phyloP scores from a whole-genome alignment of 2,888 invertebrate genomes.

The Hirtodrosophila cameraria region DNA sequence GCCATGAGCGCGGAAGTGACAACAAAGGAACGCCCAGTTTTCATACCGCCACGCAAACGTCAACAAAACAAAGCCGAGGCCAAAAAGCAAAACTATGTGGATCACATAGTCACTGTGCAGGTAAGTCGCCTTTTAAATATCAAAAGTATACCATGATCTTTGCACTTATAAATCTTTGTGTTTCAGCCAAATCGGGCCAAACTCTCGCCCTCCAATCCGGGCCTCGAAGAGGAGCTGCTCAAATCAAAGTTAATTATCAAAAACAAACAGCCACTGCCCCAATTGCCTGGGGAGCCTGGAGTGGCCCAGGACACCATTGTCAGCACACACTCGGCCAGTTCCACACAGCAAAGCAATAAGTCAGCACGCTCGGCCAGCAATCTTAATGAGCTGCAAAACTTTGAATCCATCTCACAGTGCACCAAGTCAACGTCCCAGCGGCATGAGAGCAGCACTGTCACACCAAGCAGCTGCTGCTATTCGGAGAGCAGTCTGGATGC shows the following conservation, averaged over 20 bases:
- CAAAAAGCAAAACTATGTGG: conserved; percentile 85
- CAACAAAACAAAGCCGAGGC: conserved; percentile 85
- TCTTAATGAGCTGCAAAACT: conserved; percentile 84
- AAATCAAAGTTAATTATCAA: conserved; percentile 84
- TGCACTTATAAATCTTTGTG: neutral
- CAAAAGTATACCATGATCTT: no score
- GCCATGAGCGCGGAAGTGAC: conserved; percentile 63
- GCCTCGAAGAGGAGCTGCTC: conserved; percentile 82
- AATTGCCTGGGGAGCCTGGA: conserved; percentile 75
- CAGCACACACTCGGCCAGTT: conserved; percentile 61
- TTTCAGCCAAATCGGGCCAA: conserved; percentile 80
- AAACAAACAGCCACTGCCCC: conserved; percentile 84
- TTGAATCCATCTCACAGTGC: conserved; percentile 81
- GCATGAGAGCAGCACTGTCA: conserved; percentile 83
- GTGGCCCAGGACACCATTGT: conserved; percentile 57
- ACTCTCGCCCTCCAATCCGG: conserved; percentile 82
- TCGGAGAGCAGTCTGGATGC: conserved; percentile 83
- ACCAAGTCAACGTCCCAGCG: conserved; percentile 79
- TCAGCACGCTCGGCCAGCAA: conserved; percentile 82
- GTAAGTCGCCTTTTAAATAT: conserved; percentile 74
- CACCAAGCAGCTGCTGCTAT: conserved; percentile 83
- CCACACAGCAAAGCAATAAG: conserved; percentile 72
- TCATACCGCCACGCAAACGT: conserved; percentile 87
- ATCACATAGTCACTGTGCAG: conserved; percentile 87
- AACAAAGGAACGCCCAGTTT: conserved; percentile 85